phyloP scores from a whole-genome alignment of 2,888 invertebrate species.

The Ochropleura plecta region DNA sequence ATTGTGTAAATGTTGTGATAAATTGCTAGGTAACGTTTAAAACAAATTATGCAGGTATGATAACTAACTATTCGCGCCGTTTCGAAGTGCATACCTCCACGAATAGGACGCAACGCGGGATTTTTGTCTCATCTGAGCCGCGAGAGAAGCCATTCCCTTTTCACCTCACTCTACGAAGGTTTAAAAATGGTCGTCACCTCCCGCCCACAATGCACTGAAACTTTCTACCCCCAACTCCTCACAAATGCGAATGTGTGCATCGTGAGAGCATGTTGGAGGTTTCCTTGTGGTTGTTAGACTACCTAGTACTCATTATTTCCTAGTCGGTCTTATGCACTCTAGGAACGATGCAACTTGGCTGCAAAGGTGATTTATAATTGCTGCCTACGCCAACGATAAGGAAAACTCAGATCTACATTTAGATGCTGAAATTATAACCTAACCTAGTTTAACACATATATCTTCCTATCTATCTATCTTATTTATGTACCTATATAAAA shows the following conservation, averaged over 20 bases:
- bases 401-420: not conserved
- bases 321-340: slow-evolving; percentile 36
- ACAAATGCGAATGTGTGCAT: slow-evolving; percentile 26
- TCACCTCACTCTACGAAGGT: slow-evolving; percentile 2
- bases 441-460: too few relatives aligned
- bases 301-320: slow-evolving; percentile 40
- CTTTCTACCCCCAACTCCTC: slow-evolving; percentile 15
- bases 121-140: not conserved
- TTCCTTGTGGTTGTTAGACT: slow-evolving; percentile 8
- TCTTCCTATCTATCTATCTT: too few relatives aligned
- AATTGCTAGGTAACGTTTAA: too few relatives aligned
- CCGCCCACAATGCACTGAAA: slow-evolving; percentile 30
- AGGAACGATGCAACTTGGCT: slow-evolving; percentile 10
- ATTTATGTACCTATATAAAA: too few relatives aligned
- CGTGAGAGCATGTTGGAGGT: not conserved
- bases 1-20: not conserved
- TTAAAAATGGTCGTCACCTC: not conserved
- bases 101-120: not conserved
- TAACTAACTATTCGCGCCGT: not conserved
- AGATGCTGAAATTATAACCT: not conserved
- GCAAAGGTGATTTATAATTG: not conserved
- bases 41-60: not conserved
- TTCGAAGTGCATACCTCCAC: not conserved
- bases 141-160: not conserved
- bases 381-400: not conserved